A percentile compares a stretch with the other conserved stretches of the same genome.
Evolutionary conservation across 2,113 vertebrate species (phyloP).

Genomic region (Centropristis striata): DNA sequence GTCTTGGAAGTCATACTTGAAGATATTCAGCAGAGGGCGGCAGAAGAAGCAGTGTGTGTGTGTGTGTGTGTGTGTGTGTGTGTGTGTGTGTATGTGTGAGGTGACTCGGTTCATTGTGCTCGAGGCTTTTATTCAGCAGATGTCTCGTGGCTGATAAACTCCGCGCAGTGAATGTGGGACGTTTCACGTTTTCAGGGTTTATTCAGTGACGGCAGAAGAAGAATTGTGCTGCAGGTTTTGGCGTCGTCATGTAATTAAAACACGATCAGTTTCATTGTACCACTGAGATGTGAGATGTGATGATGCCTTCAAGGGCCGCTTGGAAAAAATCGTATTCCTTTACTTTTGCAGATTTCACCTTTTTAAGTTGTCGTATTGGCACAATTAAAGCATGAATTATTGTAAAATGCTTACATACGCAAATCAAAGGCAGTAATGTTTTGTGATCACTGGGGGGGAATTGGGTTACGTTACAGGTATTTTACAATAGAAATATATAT

Average conservation of each 20-base stretch:
- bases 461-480: too few species aligned
- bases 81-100: background rate
- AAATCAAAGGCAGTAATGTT: too few species aligned
- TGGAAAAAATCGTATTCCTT: background rate
- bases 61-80: background rate
- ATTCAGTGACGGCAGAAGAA: background rate
- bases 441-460: too few species aligned
- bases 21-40: constrained; percentile 74
- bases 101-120: constrained; percentile 68
- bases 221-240: background rate
- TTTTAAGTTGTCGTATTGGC: too few species aligned
- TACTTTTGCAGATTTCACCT: too few species aligned
- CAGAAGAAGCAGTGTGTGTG: constrained; percentile 31
- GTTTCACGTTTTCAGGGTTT: background rate
- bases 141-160: constrained; percentile 16
- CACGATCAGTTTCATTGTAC: constrained; percentile 7
- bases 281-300: constrained; percentile 11
- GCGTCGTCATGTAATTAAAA: background rate
- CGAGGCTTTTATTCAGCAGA: constrained; percentile 36
- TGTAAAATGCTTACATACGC: too few species aligned
- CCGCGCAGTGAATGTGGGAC: background rate
- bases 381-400: too few species aligned
- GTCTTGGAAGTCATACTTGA: background rate
- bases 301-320: constrained; percentile 27
- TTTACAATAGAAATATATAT: too few species aligned